phyloP scores from a whole-genome alignment of 1,140 invertebrate species.

The Apis cerana region DNA sequence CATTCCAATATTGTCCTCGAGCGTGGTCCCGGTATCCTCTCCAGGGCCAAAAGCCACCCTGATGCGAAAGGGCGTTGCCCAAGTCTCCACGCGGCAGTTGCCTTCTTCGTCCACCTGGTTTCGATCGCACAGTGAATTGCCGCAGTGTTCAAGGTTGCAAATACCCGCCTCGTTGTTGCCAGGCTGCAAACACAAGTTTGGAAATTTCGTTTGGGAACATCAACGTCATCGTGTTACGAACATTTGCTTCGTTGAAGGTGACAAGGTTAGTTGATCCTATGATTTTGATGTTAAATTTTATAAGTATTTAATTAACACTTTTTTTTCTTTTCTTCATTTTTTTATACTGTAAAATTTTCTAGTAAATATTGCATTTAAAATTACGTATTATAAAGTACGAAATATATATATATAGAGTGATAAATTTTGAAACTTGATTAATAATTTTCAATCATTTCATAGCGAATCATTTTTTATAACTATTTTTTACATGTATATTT shows the following conservation, averaged over 20 bases:
- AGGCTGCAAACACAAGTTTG: constrained; percentile 77
- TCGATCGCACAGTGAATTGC: constrained; percentile 85
- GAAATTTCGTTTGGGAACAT: not conserved
- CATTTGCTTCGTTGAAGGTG: not conserved
- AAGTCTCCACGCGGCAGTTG: constrained; percentile 88
- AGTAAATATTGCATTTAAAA: too few species aligned
- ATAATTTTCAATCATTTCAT: too few species aligned
- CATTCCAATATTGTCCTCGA: constrained; percentile 90
- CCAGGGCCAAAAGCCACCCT: constrained; percentile 88
- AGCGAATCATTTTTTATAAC: too few species aligned
- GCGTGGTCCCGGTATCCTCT: constrained; percentile 82
- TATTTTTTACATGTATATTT: too few species aligned
- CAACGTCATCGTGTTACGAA: not conserved
- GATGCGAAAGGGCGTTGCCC: constrained; percentile 88
- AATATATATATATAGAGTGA: too few species aligned
- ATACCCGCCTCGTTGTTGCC: constrained; percentile 82
- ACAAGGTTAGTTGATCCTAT: not conserved
- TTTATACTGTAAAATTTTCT: too few species aligned
- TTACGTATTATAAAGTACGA: too few species aligned
- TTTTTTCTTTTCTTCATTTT: not conserved
- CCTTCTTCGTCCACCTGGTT: constrained; percentile 79
- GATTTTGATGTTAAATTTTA: not conserved
- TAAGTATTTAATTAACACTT: not conserved
- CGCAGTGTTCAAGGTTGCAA: constrained; percentile 89
- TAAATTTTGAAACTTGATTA: too few species aligned